phyloP scores from a whole-genome alignment of 1,140 invertebrate species.

The Temnothorax longispinosus region DNA sequence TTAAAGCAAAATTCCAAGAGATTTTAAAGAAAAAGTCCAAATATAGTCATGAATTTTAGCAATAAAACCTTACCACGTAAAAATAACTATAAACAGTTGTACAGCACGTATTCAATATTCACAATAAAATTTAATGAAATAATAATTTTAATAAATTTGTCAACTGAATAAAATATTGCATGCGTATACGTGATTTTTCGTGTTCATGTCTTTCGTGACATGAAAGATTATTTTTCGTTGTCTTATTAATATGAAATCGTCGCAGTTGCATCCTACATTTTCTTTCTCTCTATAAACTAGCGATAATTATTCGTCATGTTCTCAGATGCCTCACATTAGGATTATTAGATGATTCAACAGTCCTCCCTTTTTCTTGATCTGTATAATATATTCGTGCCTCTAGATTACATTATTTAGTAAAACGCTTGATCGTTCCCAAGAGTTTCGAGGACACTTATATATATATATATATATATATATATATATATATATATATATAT shows the following conservation, averaged over 20 bases:
- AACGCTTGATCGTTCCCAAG: background rate
- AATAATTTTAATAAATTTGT: background rate
- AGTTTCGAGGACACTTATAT: background rate
- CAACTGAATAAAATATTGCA: background rate
- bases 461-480: conserved; percentile 8
- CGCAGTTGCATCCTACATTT: too few relatives aligned
- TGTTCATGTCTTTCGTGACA: background rate
- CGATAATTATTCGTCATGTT: background rate
- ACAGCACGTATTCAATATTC: background rate
- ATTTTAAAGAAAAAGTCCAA: too few relatives aligned
- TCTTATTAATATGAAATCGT: background rate
- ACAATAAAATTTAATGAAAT: background rate
- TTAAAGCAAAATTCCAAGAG: too few relatives aligned
- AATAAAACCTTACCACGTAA: background rate
- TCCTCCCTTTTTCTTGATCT: background rate
- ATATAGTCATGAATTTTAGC: too few relatives aligned
- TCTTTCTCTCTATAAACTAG: background rate
- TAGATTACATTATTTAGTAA: background rate
- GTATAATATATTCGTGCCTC: conserved; percentile 5
- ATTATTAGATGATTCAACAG: background rate
- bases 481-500: conserved; percentile 19
- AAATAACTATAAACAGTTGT: background rate
- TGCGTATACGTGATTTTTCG: background rate
- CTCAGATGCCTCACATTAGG: background rate
- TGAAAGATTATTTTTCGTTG: background rate